Evolutionary conservation across 2,888 invertebrate species (phyloP).

Genomic region (Drosophila longiperda): DNA sequence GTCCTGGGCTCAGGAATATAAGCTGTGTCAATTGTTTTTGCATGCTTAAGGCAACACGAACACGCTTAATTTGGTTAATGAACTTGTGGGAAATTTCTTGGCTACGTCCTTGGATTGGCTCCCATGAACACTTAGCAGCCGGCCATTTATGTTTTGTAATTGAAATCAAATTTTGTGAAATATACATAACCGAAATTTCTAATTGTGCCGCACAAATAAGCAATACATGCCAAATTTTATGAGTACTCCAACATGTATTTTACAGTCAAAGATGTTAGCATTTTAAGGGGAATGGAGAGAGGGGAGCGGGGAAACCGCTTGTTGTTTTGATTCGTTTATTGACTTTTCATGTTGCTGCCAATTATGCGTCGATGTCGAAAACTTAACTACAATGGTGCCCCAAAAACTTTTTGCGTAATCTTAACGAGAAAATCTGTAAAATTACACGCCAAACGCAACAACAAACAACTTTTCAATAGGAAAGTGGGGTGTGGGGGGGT

Average conservation of each 20-base stretch:
- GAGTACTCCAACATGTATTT: constrained; percentile 57
- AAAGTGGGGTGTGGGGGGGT: too few relatives aligned
- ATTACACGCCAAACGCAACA: constrained; percentile 62
- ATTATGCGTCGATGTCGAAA: constrained; percentile 62
- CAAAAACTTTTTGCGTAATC: constrained; percentile 72
- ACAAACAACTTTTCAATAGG: constrained; percentile 48
- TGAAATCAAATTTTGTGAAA: constrained; percentile 66
- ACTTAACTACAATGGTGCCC: constrained; percentile 57
- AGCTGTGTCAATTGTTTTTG: constrained; percentile 43
- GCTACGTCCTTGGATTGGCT: constrained; percentile 8
- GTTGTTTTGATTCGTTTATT: constrained; percentile 66
- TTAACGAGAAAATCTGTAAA: constrained; percentile 79
- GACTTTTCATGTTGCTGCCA: constrained; percentile 75
- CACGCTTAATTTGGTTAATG: constrained; percentile 70
- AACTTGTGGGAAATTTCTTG: constrained; percentile 49
- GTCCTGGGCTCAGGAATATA: constrained; percentile 9
- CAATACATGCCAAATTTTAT: constrained; percentile 53
- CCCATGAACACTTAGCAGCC: neutral
- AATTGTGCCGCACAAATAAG: constrained; percentile 39
- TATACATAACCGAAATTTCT: constrained; percentile 56
- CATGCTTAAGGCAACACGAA: constrained; percentile 39
- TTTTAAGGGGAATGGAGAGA: neutral
- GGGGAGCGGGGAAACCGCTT: neutral
- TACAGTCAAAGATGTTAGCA: constrained; percentile 7
- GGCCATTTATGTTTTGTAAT: constrained; percentile 56